Base-by-base conservation (phyloP, 2,113 vertebrate genomes). In the Struthidea cinerea region DNA sequence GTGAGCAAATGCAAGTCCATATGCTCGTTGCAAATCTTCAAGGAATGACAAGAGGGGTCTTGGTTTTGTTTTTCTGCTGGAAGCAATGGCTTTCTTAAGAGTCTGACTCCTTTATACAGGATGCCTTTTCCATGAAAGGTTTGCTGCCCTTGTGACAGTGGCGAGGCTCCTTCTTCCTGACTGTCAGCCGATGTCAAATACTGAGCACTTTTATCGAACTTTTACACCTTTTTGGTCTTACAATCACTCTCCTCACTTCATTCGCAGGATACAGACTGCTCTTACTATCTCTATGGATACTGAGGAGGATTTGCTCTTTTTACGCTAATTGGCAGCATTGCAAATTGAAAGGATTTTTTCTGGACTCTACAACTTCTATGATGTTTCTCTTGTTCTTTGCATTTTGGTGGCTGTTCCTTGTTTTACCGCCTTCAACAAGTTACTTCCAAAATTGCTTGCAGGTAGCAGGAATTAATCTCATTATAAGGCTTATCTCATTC, bases 351-450 rank as follows among this genome's bases (percentile, higher is more conserved):
- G 33, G 2, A 5, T 71, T 96, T 87, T 24, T 84, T 7, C 57
- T 19, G 33, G 19, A 44, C 11, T 47, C 23, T 61, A 68, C 27
- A 33, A 26, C 15, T 68, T 87, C 26, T 68, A 0, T 81, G 32
- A 37, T 24, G 22, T 49, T 93, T 75, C 18, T 70, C 20, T 65
- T 11, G 1, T 46, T 68, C 44, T 87, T 71, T 67, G 35, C 6
- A 2, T 53, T 55, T 95, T 64, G 32, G 10, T 63, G 42, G 9
- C 39, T 61, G 16, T 83, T 96, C 27, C 35, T 80, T 15, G 32
- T 50, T 57, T 13, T 12, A 2, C 3, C 6, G 9, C 2, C 26
- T 78, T n/a, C 18, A 52, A 30, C 2, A 0, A 24, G 3, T 65
- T 67, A 32, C 35, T 91, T 63, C 47, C 14, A 71, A 50, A 78